Evolutionary conservation across 2,888 invertebrate genomes (phyloP).

Genomic region (Nasonovia ribisnigri): DNA sequence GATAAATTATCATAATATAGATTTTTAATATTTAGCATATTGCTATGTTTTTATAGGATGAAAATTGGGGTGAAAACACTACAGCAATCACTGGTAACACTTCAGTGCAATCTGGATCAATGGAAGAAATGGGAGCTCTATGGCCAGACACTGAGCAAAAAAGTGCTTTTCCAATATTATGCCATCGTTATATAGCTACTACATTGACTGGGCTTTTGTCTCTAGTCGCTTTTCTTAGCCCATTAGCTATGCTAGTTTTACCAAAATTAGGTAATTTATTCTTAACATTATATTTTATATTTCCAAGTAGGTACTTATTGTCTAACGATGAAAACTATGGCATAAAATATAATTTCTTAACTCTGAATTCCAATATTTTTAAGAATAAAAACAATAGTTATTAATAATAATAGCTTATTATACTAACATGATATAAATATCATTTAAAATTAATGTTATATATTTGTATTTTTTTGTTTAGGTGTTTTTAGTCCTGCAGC

Average conservation of each 20-base stretch:
- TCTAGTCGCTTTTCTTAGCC: slow-evolving; percentile 88
- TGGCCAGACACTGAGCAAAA: slow-evolving; percentile 81
- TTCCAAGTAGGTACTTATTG: not conserved
- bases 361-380: not conserved
- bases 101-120: slow-evolving; percentile 93
- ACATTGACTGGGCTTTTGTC: slow-evolving; percentile 84
- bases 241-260: slow-evolving; percentile 93
- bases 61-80: slow-evolving; percentile 99
- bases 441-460: not conserved
- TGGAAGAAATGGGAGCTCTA: slow-evolving; percentile 89
- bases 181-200: slow-evolving; percentile 87
- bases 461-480: slow-evolving; percentile 58
- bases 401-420: too few relatives aligned
- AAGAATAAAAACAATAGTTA: not conserved
- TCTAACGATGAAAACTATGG: not conserved
- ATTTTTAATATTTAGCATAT: not conserved
- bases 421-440: not conserved
- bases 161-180: slow-evolving; percentile 79
- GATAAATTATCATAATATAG: not conserved
- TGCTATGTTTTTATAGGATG: slow-evolving; percentile 78
- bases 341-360: not conserved
- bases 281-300: not conserved
- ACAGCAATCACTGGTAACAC: slow-evolving; percentile 97
- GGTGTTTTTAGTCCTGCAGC: slow-evolving; percentile 82
- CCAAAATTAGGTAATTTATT: slow-evolving; percentile 79